Conservation (phyloP, 1,140 invertebrate genomes). For the Drosophila asahinai region DNA sequence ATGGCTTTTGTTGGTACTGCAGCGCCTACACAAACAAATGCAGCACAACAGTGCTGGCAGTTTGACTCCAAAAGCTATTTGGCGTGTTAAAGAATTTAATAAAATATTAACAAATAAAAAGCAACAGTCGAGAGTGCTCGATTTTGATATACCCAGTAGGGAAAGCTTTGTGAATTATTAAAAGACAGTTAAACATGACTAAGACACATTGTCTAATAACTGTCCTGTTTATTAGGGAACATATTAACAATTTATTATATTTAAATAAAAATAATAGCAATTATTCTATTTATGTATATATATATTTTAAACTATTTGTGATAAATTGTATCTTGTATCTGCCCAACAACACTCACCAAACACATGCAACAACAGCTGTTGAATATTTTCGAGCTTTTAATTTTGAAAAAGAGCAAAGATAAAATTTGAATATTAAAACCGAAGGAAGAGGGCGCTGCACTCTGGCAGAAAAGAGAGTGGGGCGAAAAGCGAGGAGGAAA, state of each 20-base stretch:
- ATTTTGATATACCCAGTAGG: not conserved
- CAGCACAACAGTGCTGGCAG: constrained; percentile 9
- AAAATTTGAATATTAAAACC: constrained; percentile 74
- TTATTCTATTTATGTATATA: not conserved
- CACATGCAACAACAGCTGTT: constrained; percentile 56
- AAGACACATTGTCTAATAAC: too few relatives aligned
- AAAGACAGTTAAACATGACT: too few relatives aligned
- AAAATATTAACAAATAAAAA: not conserved
- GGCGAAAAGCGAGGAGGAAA: constrained; percentile 34
- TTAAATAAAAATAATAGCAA: too few relatives aligned
- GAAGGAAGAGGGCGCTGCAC: constrained; percentile 61
- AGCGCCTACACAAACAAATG: constrained; percentile 62
- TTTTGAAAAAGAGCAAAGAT: constrained; percentile 65
- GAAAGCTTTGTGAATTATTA: not conserved
- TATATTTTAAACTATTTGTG: not conserved
- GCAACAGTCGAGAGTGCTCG: not conserved
- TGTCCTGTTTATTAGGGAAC: too few relatives aligned
- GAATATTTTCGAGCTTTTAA: constrained; percentile 72
- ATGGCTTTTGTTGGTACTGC: constrained; percentile 23
- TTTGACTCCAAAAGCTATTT: not conserved
- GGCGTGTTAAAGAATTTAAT: not conserved
- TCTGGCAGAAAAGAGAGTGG: constrained; percentile 29
- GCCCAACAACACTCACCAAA: constrained; percentile 16
- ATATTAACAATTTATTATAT: too few relatives aligned
- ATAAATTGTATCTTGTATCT: not conserved